Base-by-base conservation (phyloP, 2,888 invertebrate species). In the Chelonus formosanus region DNA sequence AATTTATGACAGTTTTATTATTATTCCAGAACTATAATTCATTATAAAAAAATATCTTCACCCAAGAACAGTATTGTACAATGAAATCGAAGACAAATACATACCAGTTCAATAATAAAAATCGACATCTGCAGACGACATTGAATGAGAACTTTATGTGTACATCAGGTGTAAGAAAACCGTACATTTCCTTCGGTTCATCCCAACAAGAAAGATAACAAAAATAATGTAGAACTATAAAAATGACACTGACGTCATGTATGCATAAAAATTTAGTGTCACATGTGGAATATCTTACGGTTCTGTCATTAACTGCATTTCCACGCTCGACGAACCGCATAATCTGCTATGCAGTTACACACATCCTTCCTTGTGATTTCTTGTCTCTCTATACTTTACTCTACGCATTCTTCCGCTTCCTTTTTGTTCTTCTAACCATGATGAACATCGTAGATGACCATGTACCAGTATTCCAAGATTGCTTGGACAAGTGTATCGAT, bases 301-400 rank as follows among this genome's bases (percentile, higher is more conserved):
- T 76, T 75, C 65, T 65, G 53, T 70, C 74, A 70, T 78, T 75
- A 77, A 67, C 72, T 73, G 71, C 71, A 68, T 76, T 78, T 78
- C 75, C 73, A 76, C 75, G 73, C 69, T 66, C 76, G 69, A 62
- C 73, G 69, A 73, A 76, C 74, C 78, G 75, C 68, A 63, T 74
- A 74, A 78, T 69, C 67, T 64, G 59, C 63, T 67, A 68, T 70
- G 69, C 71, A 65, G 74, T 72, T 67, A 66, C 52, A 43, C 8
- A 57, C 60, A 55, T 60, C 60, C 55, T 64, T 64, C 56, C 63
- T 67, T 47, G 40, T 50, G 32, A 35, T 40, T 34, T 57, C 50
- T 52, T 48, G 44, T n/a, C 20, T 43, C 48, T 55, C 55, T 57
- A 57, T 64, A 40, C n/a, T 60, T n/a, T 7, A n/a, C 58, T 44